Evolutionary conservation across 2,797 vertebrate species (phyloP).

Genomic region (Halcyon chelicuti): DNA sequence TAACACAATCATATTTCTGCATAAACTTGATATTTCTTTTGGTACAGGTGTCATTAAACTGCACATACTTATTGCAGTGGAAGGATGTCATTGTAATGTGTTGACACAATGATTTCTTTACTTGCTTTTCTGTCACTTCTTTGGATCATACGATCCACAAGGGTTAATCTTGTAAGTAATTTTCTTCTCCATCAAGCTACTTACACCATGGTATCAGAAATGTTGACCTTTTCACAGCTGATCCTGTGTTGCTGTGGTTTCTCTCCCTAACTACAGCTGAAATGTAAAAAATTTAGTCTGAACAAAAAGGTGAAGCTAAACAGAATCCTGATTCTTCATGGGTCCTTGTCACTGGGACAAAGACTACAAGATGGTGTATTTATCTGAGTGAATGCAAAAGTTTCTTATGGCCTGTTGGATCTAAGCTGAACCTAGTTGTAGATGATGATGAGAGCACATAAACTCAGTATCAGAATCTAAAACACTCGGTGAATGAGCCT

Average conservation of each 20-base stretch:
- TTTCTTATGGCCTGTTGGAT: neutral
- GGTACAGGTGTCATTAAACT: neutral
- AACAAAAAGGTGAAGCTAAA: neutral
- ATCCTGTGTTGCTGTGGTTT: neutral
- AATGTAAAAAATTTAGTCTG: neutral
- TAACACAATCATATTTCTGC: neutral
- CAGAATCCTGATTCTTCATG: neutral
- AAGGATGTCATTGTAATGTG: neutral
- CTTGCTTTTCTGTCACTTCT: neutral
- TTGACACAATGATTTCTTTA: neutral
- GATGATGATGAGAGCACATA: neutral
- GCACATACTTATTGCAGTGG: neutral
- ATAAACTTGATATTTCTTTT: neutral
- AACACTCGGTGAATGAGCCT: neutral
- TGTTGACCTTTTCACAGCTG: neutral
- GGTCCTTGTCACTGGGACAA: neutral
- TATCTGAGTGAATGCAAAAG: neutral
- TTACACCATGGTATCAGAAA: neutral
- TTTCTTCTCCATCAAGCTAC: neutral
- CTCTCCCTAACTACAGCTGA: neutral
- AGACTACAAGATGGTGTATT: neutral
- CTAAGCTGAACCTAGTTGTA: neutral
- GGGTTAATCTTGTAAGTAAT: neutral
- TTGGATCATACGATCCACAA: neutral
- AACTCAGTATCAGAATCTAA: neutral